Base-by-base conservation (phyloP, 30 jellyfish, hydroid and myxozoan species). In the Aurelia aurita region DNA sequence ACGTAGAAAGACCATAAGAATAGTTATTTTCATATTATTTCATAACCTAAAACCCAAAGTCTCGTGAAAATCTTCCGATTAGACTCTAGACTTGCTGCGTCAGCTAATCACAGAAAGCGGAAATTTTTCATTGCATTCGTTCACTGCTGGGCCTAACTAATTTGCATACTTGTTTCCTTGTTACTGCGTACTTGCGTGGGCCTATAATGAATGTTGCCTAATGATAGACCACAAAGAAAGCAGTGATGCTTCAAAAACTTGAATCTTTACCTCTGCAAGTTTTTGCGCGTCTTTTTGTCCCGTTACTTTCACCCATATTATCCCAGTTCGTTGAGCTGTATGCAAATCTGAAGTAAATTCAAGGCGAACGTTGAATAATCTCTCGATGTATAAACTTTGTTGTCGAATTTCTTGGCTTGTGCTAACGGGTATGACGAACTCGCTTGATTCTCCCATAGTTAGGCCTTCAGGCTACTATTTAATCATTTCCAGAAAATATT, bases 361-460 rank as follows among this genome's bases (percentile, higher is more conserved):
- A 29, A 86, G 59, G 3, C 55, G 35, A 26, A 86, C 95, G 5
- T 66, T 47, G 53, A 74, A 86, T 74, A 62, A 34, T 13, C 14
- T 58, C 21, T 74, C 77, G 5, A 86, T 86, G 10, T 45, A 58
- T 4, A 31, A 59, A 8, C 60, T 66, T 19, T 23, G 63, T 5
- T 34, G 62, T 9, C 82, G 83, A 44, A 86, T 25, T 12, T 72
- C 79, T 12, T 18, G 72, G 72, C 85, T 67, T 74, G 65, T 72
- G 15, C 44, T 58, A 19, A 62, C 39, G 7, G 95, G 80, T 18
- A 86, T 86, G 8, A 86, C 95, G 54, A 86, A 86, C 32, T 86
- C 95, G 10, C 67, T 62, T n/a, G 32, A 57, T 18, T 58, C 85
- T 43, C 27, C 58, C 90, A 44, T 66, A 9, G 16, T 39, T 39